Evolutionary conservation across 2,888 invertebrate species (phyloP), one percentile per base, ranked within the genome.

Genomic region (Luperina nickerlii): DNA sequence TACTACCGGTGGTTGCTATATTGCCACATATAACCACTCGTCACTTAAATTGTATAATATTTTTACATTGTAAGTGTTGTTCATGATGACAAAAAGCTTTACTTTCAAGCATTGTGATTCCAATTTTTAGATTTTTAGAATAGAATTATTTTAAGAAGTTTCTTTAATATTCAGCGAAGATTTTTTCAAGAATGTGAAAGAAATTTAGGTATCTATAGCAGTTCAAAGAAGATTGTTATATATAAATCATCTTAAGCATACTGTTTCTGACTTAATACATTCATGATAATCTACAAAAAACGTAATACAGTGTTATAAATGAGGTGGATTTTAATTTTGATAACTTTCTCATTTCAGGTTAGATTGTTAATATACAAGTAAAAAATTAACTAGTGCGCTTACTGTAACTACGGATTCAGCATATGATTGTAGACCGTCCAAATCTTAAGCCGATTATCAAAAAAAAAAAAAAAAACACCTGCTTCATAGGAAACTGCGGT

Each of bases 31-130:
- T 20, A 57, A 45, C 20, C 9, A 20, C 45, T 48, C n/a, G 74
- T 32, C 60, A 74, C 20, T 32, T 73, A 20, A 13, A 74, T n/a
- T 18, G 45, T n/a, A 9, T 62, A 38, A 6, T 20, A 62, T 15
- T 74, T 62, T 60, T 73, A 60, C 32, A 74, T 74, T 18, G 45
- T 45, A 18, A 60, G 13, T 9, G n/a, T 74, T 32, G 18, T 60
- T 20, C 32, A n/a, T 3, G 15, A n/a, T 20, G 38, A 38, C 6
- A 27, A 20, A 60, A 32, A 27, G 6, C 74, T 20, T 48, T 62
- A 20, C n/a, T 60, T 74, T 74, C 38, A 62, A 48, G 38, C 6
- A 48, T 62, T 38, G 62, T 62, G 4, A 48, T 76, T 62, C 20
- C 20, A 62, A 20, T 38, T 11, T 38, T 60, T 7, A n/a, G n/a